Conservation (phyloP, 2,113 vertebrate species). For the Petrocephalus microphthalmus region DNA sequence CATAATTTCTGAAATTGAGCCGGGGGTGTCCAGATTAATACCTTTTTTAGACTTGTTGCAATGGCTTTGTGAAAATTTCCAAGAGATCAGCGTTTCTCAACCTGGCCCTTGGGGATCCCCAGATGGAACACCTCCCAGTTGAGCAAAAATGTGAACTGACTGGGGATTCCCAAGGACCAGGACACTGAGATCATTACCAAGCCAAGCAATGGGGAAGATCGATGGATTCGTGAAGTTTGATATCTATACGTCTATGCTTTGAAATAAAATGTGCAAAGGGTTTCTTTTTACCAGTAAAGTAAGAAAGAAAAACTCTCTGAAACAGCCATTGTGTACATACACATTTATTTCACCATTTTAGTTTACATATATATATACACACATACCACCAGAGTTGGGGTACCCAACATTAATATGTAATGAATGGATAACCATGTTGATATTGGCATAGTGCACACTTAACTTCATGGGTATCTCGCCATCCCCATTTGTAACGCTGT, state of each 20-base stretch:
- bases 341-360: conserved; percentile 46
- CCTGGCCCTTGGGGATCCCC: too few relatives aligned
- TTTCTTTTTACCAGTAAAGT: background rate
- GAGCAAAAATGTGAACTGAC: background rate
- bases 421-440: conserved; percentile 2
- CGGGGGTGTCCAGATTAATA: too few relatives aligned
- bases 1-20: too few relatives aligned
- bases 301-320: background rate
- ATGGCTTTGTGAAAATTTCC: too few relatives aligned
- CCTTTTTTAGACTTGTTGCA: too few relatives aligned
- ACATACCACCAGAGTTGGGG: conserved; percentile 19
- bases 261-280: background rate
- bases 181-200: background rate
- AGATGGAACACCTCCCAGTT: background rate
- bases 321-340: conserved; percentile 30
- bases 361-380: conserved; percentile 45
- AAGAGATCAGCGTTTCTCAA: too few relatives aligned
- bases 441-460: conserved; percentile 10
- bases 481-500: background rate
- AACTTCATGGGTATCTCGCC: background rate
- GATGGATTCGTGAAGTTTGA: background rate
- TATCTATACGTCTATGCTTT: background rate
- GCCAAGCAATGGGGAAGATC: background rate
- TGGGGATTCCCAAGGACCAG: background rate
- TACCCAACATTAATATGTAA: background rate